A percentile compares a stretch with the other conserved stretches of the same genome.
phyloP scores from a whole-genome alignment of 2,888 invertebrate genomes.

The Drosophila birchii region DNA sequence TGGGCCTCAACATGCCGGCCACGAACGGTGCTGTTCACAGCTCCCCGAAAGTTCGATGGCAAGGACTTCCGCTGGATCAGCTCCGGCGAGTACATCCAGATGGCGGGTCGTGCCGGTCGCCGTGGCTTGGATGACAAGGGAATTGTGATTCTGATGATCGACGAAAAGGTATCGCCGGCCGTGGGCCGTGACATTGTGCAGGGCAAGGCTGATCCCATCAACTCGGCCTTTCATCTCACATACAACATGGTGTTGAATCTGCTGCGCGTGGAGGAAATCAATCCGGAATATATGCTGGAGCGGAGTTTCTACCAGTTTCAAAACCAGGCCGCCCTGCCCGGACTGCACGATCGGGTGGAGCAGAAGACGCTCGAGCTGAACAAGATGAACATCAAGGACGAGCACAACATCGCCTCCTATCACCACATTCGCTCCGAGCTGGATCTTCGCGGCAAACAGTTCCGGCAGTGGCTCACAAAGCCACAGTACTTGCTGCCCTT shows the following conservation, averaged over 20 bases:
- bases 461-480: constrained; percentile 91
- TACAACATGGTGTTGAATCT: constrained; percentile 99
- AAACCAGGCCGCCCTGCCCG: constrained; percentile 97
- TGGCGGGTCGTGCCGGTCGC: constrained; percentile 99
- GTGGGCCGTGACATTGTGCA: constrained; percentile 91
- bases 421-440: constrained; percentile 94
- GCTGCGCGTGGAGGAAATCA: constrained; percentile 98
- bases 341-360: constrained; percentile 90
- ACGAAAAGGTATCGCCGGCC: constrained; percentile 95
- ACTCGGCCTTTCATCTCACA: constrained; percentile 99
- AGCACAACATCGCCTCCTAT: constrained; percentile 92
- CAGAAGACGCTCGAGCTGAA: constrained; percentile 88
- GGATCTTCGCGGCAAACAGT: constrained; percentile 89
- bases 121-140: constrained; percentile 98
- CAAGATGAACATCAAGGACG: constrained; percentile 88
- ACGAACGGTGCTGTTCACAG: constrained; percentile 98
- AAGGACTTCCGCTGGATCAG: constrained; percentile 96
- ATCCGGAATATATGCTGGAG: constrained; percentile 99
- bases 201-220: constrained; percentile 98
- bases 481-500: constrained; percentile 96
- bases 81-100: constrained; percentile 99
- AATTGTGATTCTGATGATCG: constrained; percentile 99
- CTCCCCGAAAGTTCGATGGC: constrained; percentile 98
- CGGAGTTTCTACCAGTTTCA: constrained; percentile 99
- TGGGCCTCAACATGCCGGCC: constrained; percentile 99